Conservation (phyloP, 1,140 invertebrate species). For the Lepidurus couesii region DNA sequence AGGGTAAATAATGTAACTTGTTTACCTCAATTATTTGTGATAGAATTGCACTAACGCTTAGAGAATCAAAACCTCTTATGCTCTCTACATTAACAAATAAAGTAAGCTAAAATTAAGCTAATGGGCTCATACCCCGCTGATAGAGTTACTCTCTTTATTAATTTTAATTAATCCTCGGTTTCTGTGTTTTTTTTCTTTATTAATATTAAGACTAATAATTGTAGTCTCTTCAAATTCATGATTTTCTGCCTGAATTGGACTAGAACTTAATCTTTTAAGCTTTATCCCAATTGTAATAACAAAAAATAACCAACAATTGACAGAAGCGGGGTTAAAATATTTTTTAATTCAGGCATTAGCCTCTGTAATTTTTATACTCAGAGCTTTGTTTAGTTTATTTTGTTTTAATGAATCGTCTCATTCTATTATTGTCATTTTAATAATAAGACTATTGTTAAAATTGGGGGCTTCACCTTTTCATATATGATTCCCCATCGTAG, state of each 20-base stretch:
- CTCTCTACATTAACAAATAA: slow-evolving; percentile 51
- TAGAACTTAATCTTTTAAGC: background rate
- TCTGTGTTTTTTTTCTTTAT: slow-evolving; percentile 47
- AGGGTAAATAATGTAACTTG: slow-evolving; percentile 48
- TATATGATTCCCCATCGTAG: background rate
- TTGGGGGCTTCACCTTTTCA: background rate
- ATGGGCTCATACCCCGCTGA: slow-evolving; percentile 49
- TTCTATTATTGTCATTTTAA: background rate
- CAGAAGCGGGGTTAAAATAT: background rate
- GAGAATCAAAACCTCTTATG: slow-evolving; percentile 53
- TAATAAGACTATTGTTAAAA: background rate
- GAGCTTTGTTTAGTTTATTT: background rate
- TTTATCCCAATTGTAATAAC: background rate
- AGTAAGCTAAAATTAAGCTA: slow-evolving; percentile 49
- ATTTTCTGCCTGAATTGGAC: background rate
- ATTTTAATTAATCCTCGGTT: slow-evolving; percentile 35
- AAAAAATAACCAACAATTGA: background rate
- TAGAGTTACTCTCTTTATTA: slow-evolving; percentile 41
- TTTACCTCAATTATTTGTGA: slow-evolving; percentile 45
- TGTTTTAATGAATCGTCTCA: background rate
- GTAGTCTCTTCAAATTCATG: background rate
- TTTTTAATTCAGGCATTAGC: slow-evolving; percentile 26
- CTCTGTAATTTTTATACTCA: background rate
- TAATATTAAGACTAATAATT: slow-evolving; percentile 39
- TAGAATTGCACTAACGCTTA: slow-evolving; percentile 50